Evolutionary conservation across 1,140 invertebrate species (phyloP), one percentile per base, ranked within the genome.

Genomic region (Monomorium pharaonis): DNA sequence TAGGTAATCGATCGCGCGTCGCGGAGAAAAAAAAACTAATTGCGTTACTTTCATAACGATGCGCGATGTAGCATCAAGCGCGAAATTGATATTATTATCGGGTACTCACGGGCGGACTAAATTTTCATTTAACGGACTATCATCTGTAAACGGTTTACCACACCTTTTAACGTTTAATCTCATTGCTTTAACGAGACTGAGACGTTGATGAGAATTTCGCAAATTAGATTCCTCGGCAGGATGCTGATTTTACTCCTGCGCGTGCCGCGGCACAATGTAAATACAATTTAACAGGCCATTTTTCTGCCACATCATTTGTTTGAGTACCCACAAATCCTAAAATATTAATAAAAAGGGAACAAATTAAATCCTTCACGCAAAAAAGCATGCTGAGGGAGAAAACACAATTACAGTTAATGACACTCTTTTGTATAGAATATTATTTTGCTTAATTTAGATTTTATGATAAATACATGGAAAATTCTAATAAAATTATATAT

Each of bases 101-200:
- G 30, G 30, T 54, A 42, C 47, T 14, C 47, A 6, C 30, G 63
- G 12, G n/a, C n/a, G n/a, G 30, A 54, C 69, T 49, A 5, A 54
- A 80, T 80, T 69, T 42, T 69, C 21, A 16, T 42, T 44, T 44
- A 67, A 80, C 65, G 18, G 30, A 16, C 14, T 54, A 54, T 56
- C 30, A 24, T n/a, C 33, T 18, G 62, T 54, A 21, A 80, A 54
- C 47, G 21, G 21, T 27, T 80, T 42, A 37, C 60, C 44, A 3
- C 33, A 4, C n/a, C 63, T 3, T 69, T 69, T 69, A 80, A 24
- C 21, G 30, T 69, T n/a, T 69, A 37, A 80, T 69, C 21, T 67
- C n/a, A 14, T 69, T 12, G 75, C 42, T 54, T 42, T 51, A 78
- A 78, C 21, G 62, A 54, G 27, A 30, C 42, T 77, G 21, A n/a